Base-by-base conservation (phyloP, 2,797 vertebrate genomes). In the Sebastes ruberrimus region DNA sequence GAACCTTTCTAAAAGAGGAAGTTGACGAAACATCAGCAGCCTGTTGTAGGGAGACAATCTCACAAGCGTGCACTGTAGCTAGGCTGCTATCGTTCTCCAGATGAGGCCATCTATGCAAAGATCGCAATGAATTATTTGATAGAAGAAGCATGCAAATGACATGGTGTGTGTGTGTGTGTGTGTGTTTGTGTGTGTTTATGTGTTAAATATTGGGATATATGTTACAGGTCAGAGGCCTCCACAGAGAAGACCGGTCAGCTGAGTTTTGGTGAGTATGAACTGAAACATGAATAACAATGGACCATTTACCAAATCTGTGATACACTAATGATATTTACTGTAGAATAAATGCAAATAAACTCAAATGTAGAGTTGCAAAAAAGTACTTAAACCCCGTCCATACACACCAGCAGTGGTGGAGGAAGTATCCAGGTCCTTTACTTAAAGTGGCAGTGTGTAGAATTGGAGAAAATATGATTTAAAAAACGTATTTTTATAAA, bases 231-330 rank as follows among this genome's bases (percentile, higher is more conserved):
- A n/a, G 85, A 89, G 30, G 59, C 68, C 42, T 53, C 63, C 64
- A 76, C 66, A 60, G 89, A 92, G 11, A 94, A 90, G 55, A 35
- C 53, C 0, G 27, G 64, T 60, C 91, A 88, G 66, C 80, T 81
- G 68, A 93, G 87, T 83, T 88, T 92, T 62, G 95, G 95, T 96
- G 89, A 91, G 94, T 90, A 49, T 65, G 16, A 80, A 57, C 55
- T 67, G 16, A 84, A 65, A 74, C 2, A 9, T 42, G 4, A 38
- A 38, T 30, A 18, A 53, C 2, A n/a, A 16, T 64, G 16, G 5
- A 2, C 2, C 16, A 42, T 75, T 65, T 33, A 49, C 20, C 16
- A 73, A 49, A 67, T 27, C 5, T 57, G 22, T 16, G 7, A 74
- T 38, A 4, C n/a, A 53, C 18, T 23, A 22, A 2, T 10, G n/a